Evolutionary conservation across 1,140 invertebrate species (phyloP), one percentile per base, ranked within the genome.

Genomic region (Oreohelix idahoensis): DNA sequence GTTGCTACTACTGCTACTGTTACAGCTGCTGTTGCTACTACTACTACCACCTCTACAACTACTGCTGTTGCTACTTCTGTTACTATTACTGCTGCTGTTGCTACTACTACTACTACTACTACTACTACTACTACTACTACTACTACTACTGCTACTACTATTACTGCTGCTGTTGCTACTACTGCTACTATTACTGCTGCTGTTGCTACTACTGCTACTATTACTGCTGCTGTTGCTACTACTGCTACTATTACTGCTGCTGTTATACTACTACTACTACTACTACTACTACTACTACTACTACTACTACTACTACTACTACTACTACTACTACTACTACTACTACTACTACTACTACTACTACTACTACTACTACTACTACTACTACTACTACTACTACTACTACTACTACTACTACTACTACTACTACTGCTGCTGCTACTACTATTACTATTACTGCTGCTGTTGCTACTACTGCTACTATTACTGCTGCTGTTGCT

Each of bases 261-360:
- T 15, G 23, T n/a, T 39, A n/a, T 20, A 15, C 69, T 35, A 35
- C 69, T 39, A 35, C 69, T 71, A 71, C 32, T 36, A 35, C 5
- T 39, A 39, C 10, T 39, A 39, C 10, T 35, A 23, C 1, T 39
- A 71, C 29, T 36, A 39, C 32, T 71, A 71, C 69, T 71, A 71
- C 23, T 71, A 35, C 15, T 71, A 35, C 69, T n/a, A 35, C 32
- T 71, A n/a, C 69, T 71, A n/a, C 69, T 71, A 35, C 69, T 71
- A 71, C 69, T 71, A 71, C 69, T 71, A 71, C 69, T 71, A 39
- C 69, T 71, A 29, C 69, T 71, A 20, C 69, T 71, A 71, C 69
- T 71, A 71, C 69, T 71, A 71, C 69, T 71, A 39, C 69, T 71
- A 71, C 69, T 71, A 71, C 32, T 71, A 71, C 4, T 39, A 71